Evolutionary conservation across 2,888 invertebrate species (phyloP), one percentile per base, ranked within the genome.

Genomic region (Diloba caeruleocephala): DNA sequence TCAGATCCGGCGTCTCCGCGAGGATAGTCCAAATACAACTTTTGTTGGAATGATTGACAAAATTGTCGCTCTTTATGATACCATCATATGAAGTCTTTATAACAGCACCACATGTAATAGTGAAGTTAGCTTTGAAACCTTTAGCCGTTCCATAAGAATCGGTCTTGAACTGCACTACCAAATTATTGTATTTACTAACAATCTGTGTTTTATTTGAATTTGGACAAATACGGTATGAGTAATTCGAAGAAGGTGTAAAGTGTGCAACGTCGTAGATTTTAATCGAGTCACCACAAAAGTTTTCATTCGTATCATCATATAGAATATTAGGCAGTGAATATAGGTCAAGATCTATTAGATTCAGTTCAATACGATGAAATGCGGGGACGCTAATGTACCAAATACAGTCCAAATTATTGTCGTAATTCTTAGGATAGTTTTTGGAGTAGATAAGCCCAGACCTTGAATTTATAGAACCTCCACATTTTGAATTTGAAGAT

Each of bases 391-490:
- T 88, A 50, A 99, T 95, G 8, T 94, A 82, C 97, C 98, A 99
- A 43, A 95, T 94, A 79, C 99, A 99, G 59, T 96, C 94, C 48
- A 96, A 93, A 72, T 95, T 94, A 36, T 90, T 85, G 0, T 96
- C 96, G 88, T 98, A 98, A 74, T 96, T 95, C 46, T 94, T 85
- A 0, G 99, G 99, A 87, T 97, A 99, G 79, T 98, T 97, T 7
- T 96, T 95, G 0, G 98, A 97, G 71, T 95, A 94, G 51, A 99
- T 95, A 0, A 87, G 79, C 0, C 98, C 98, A 3, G 90, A 89
- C 0, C 90, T 85, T 0, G 95, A 83, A 0, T 85, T 87, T 55
- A 96, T 94, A 49, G 74, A 85, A 0, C 98, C 98, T 1, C 98
- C 98, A 82, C 98, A 99, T 44, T 94, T 96, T 93, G 89, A 66